phyloP scores from a whole-genome alignment of 2,888 invertebrate genomes.

The Geophilus truncorum region DNA sequence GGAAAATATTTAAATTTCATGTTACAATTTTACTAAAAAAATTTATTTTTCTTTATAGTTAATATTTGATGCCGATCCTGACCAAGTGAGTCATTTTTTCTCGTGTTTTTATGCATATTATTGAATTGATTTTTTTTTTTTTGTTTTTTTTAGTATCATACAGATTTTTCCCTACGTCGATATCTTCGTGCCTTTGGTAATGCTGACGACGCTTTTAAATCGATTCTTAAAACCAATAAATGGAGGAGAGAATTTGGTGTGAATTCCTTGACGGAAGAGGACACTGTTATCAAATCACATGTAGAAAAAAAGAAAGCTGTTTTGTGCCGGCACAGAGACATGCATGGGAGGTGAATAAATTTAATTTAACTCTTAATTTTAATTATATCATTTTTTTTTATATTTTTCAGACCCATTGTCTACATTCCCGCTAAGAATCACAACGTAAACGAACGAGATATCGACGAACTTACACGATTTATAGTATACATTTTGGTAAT shows the following conservation, averaged over 20 bases:
- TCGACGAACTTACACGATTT: slow-evolving; percentile 71
- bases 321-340: slow-evolving; percentile 66
- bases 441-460: slow-evolving; percentile 61
- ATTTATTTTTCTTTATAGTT: slow-evolving; percentile 49
- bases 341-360: slow-evolving; percentile 53
- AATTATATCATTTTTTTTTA: not conserved
- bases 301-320: slow-evolving; percentile 59
- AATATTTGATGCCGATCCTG: slow-evolving; percentile 66
- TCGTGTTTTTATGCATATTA: not conserved
- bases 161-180: slow-evolving; percentile 61
- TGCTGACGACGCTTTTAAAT: slow-evolving; percentile 68
- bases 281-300: slow-evolving; percentile 57
- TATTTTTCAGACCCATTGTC: slow-evolving; percentile 59
- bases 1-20: too few species aligned
- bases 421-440: slow-evolving; percentile 75
- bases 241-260: slow-evolving; percentile 72
- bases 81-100: slow-evolving; percentile 49
- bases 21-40: too few species aligned
- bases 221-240: slow-evolving; percentile 70
- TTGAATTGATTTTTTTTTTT: too few species aligned
- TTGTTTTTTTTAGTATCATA: slow-evolving; percentile 60
- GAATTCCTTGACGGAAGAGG: slow-evolving; percentile 55
- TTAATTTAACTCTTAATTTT: not conserved
- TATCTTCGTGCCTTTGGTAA: slow-evolving; percentile 70
- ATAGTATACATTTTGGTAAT: slow-evolving; percentile 67